phyloP scores from a whole-genome alignment of 2,113 vertebrate species.

The Cichladusa arquata region DNA sequence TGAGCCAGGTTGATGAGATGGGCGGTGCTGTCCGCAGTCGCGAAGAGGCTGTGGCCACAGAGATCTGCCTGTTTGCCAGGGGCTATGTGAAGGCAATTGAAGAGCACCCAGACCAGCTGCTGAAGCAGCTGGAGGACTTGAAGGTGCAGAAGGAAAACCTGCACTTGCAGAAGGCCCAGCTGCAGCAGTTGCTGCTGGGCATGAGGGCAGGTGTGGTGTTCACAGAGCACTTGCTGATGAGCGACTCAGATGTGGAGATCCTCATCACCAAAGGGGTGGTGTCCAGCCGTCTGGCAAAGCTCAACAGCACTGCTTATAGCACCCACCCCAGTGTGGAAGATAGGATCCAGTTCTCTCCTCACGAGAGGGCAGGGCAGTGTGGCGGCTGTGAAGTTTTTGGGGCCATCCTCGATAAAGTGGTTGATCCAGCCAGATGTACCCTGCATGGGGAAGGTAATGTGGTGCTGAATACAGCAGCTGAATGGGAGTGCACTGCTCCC shows the following conservation, averaged over 20 bases:
- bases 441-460: slow-evolving; percentile 86
- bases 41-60: slow-evolving; percentile 62
- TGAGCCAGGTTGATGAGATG: slow-evolving; percentile 71
- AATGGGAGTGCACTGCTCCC: neutral
- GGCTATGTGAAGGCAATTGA: slow-evolving; percentile 81
- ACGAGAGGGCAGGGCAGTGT: slow-evolving; percentile 78
- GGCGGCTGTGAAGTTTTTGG: slow-evolving; percentile 85
- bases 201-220: slow-evolving; percentile 80
- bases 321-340: slow-evolving; percentile 42
- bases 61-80: slow-evolving; percentile 78
- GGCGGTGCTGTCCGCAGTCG: slow-evolving; percentile 62
- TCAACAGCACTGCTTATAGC: slow-evolving; percentile 71
- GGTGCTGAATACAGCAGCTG: neutral
- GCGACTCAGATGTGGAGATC: slow-evolving; percentile 84
- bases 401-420: slow-evolving; percentile 72
- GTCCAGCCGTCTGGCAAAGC: slow-evolving; percentile 74
- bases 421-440: slow-evolving; percentile 83
- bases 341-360: slow-evolving; percentile 79
- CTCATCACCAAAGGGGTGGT: slow-evolving; percentile 84
- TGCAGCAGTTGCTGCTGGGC: slow-evolving; percentile 87
- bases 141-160: slow-evolving; percentile 79
- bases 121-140: slow-evolving; percentile 82
- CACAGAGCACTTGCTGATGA: slow-evolving; percentile 80
- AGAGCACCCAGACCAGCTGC: slow-evolving; percentile 80
- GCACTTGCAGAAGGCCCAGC: slow-evolving; percentile 83